A percentile compares a stretch with the other conserved stretches of the same genome.
Evolutionary conservation across 2,797 vertebrate genomes (phyloP).

Genomic region (Coranthus polyacanthus): DNA sequence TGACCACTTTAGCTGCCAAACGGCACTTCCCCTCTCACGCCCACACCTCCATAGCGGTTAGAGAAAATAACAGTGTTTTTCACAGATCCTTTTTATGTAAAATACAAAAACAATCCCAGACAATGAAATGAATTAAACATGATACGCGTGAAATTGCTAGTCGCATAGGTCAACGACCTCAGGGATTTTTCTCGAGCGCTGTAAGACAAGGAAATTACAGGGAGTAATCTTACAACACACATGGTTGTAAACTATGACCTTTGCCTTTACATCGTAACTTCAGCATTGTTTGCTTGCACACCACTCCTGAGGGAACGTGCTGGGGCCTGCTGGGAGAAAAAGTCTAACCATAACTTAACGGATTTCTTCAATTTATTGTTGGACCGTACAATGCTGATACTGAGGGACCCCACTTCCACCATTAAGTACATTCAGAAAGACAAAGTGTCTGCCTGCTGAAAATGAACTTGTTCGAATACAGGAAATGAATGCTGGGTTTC

Average conservation of each 20-base stretch:
- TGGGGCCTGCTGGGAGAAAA: slow-evolving; percentile 47
- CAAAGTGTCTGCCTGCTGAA: slow-evolving; percentile 44
- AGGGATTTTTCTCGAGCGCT: slow-evolving; percentile 21
- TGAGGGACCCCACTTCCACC: slow-evolving; percentile 8
- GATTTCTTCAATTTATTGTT: neutral
- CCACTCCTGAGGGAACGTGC: slow-evolving; percentile 28
- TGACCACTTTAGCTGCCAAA: slow-evolving; percentile 69
- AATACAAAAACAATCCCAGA: slow-evolving; percentile 57
- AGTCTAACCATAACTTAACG: slow-evolving; percentile 49
- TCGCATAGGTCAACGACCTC: slow-evolving; percentile 58
- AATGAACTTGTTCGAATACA: slow-evolving; percentile 65
- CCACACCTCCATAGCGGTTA: slow-evolving; percentile 71
- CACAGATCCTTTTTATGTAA: slow-evolving; percentile 57
- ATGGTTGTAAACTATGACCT: slow-evolving; percentile 64
- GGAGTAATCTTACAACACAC: slow-evolving; percentile 47
- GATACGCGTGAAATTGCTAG: slow-evolving; percentile 62
- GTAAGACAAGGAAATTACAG: slow-evolving; percentile 61
- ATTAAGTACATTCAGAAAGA: slow-evolving; percentile 41
- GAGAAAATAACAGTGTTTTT: slow-evolving; percentile 75
- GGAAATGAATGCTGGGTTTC: slow-evolving; percentile 65
- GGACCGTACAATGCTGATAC: slow-evolving; percentile 14
- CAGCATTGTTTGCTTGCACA: slow-evolving; percentile 36
- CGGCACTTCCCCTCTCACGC: slow-evolving; percentile 77
- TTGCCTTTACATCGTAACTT: slow-evolving; percentile 48
- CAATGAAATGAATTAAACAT: slow-evolving; percentile 70